A percentile compares a stretch with the other conserved stretches of the same genome.
These are phyloP conservation scores for Dipodomys ordii DNA, from an alignment of 2,113 vertebrate genomes.

Conservation along the genomic window DNA sequence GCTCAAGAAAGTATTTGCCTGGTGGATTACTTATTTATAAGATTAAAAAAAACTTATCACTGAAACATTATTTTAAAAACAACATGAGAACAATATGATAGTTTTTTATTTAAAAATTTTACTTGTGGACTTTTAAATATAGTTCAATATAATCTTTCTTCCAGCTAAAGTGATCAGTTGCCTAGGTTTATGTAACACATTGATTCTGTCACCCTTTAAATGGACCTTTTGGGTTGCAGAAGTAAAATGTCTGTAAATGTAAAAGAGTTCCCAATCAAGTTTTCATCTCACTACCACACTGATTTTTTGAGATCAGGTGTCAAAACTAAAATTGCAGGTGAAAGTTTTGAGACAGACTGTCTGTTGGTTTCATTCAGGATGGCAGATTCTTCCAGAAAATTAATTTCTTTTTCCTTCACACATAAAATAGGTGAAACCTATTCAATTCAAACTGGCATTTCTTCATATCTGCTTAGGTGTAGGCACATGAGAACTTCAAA, in stretches of 20 bases:
- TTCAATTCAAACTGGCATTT: slow-evolving; percentile 54
- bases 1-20: not conserved
- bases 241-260: slow-evolving; percentile 73
- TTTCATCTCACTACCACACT: slow-evolving; percentile 63
- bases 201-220: slow-evolving; percentile 59
- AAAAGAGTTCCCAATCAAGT: slow-evolving; percentile 83
- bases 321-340: slow-evolving; percentile 80
- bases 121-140: not conserved
- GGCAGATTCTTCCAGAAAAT: slow-evolving; percentile 45
- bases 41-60: not conserved
- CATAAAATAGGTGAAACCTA: slow-evolving; percentile 66
- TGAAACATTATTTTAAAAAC: not conserved
- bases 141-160: not conserved
- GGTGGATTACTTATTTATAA: not conserved
- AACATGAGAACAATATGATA: not conserved
- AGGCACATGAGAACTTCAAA: not conserved
- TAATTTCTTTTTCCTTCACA: slow-evolving; percentile 54
- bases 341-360: slow-evolving; percentile 65
- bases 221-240: slow-evolving; percentile 41
- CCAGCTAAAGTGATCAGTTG: slow-evolving; percentile 34
- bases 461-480: slow-evolving; percentile 22
- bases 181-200: slow-evolving; percentile 63
- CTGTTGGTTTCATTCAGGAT: slow-evolving; percentile 57
- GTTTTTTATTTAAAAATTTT: not conserved
- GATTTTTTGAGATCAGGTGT: slow-evolving; percentile 78